Evolutionary conservation across 2,797 vertebrate species (phyloP), one percentile per base, ranked within the genome.

Genomic region (Margarornis squamiger): DNA sequence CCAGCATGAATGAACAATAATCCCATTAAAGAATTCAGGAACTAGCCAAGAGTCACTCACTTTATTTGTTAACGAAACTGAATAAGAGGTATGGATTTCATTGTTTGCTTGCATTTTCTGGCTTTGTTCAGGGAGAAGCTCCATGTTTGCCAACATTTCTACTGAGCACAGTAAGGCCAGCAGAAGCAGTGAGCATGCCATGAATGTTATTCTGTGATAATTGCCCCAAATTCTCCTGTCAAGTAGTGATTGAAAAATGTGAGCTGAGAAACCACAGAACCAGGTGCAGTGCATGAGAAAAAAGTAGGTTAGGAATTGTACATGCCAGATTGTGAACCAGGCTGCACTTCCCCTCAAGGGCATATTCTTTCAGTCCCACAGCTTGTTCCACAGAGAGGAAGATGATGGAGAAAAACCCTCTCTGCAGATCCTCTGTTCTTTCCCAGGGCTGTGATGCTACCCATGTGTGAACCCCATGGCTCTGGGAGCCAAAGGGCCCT

Each of bases 1-100:
- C 36, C 71, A 91, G 78, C 73, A 88, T 90, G 67, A 95, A 93
- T 81, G 79, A 91, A 77, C 55, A 95, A 95, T 79, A 96, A 90
- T 34, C 39, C 57, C 36, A 70, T 85, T 81, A 92, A 96, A 84
- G 85, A 94, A 93, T 81, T 84, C 83, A 87, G 72, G 65, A 89
- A 32, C 46, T 16, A 5, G 82, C 93, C 95, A 96, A 96, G 86
- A 79, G 34, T 92, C 67, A 94, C 92, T 72, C 24, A 59, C 29
- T 85, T 18, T 94, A 52, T 97, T 95, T 96, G 41, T 86, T 93
- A 82, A 92, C 4, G 3, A 92, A 96, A 93, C 66, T 84, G 73
- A 94, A 74, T 34, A 27, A 61, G 82, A 86, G 79, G 66, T 78
- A 67, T 79, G 55, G 52, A 49, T 93, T 93, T 93, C 72, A 77